Evolutionary conservation across 2,113 vertebrate genomes (phyloP), one percentile per base, ranked within the genome.

Genomic region (Reinhardtius hippoglossoides): DNA sequence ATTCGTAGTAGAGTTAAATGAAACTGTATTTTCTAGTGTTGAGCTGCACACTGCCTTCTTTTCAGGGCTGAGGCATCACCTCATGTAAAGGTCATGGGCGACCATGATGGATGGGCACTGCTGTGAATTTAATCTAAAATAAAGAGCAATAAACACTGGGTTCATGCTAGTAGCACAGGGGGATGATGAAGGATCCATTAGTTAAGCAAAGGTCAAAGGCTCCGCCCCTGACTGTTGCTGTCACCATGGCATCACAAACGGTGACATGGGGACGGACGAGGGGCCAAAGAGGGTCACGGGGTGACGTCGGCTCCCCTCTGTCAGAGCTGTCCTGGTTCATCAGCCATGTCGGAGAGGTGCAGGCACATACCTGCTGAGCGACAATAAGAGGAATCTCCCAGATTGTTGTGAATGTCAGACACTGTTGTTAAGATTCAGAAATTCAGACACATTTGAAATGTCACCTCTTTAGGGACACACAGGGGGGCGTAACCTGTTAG

Each of bases 161-260:
- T 59, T 67, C 78, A 81, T 69, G 80, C 92, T 91, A 70, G 88
- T 91, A 88, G 91, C 84, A 84, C 65, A 55, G 52, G 80, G 73
- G 87, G 76, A 92, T 81, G 37, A 55, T 87, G 81, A 90, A 90
- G 91, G 82, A 91, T 70, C 88, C 94, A 93, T 95, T 94, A 93
- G 90, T 91, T 94, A 95, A 95, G 88, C 82, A 95, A 96, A 96
- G 96, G 95, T 96, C 95, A 92, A 71, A 3, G 5, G 80, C 84
- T 93, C 92, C 90, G 92, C 93, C 93, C 76, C 59, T 76, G 91
- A 91, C 90, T 90, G 87, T 78, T 71, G 80, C 87, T 92, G 90
- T 93, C 90, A 91, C 82, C 70, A 5, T 59, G 67, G 57, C 84
- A 76, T 90, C 86, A 77, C 87, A 82, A 74, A 71, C 79, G 40